phyloP scores from a whole-genome alignment of 2,113 vertebrate genomes.

The Hypocryptadius cinnamomeus region DNA sequence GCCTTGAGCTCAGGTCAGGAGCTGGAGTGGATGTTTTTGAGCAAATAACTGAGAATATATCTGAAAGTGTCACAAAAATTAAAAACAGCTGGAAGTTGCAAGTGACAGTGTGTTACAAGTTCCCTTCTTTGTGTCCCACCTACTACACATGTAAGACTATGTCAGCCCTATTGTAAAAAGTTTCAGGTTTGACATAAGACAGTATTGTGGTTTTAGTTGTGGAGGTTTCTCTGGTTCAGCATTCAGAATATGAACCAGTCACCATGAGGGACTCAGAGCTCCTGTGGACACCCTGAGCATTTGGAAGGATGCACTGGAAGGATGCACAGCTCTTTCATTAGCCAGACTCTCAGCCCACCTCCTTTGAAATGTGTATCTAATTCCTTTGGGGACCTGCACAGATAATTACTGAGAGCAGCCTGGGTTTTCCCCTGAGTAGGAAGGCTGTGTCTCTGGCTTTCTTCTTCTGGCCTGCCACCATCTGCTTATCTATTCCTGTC shows the following conservation, averaged over 20 bases:
- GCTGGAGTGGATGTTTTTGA: background rate
- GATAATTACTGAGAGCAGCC: constrained; percentile 5
- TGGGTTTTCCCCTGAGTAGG: background rate
- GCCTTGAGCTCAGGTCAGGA: background rate
- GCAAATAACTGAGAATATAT: background rate
- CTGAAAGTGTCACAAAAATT: background rate
- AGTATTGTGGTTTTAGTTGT: background rate
- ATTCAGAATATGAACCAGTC: background rate
- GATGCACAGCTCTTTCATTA: background rate
- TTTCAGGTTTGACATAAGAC: background rate
- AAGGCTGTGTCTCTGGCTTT: background rate
- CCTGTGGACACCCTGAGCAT: fast-evolving
- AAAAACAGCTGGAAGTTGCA: background rate
- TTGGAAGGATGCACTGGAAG: background rate
- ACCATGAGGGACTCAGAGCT: background rate
- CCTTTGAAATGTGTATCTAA: background rate
- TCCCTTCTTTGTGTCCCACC: background rate
- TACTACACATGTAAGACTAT: background rate
- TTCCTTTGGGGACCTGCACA: background rate
- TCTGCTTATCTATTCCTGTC: background rate
- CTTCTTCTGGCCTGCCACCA: background rate
- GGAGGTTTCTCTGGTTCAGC: background rate
- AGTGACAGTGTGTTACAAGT: background rate
- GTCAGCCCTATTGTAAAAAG: background rate
- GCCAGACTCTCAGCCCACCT: background rate